Percentiles rank a stretch among this genome's conserved stretches.
Evolutionary conservation across 1,140 invertebrate species (phyloP).

Genomic region (Apis florea): DNA sequence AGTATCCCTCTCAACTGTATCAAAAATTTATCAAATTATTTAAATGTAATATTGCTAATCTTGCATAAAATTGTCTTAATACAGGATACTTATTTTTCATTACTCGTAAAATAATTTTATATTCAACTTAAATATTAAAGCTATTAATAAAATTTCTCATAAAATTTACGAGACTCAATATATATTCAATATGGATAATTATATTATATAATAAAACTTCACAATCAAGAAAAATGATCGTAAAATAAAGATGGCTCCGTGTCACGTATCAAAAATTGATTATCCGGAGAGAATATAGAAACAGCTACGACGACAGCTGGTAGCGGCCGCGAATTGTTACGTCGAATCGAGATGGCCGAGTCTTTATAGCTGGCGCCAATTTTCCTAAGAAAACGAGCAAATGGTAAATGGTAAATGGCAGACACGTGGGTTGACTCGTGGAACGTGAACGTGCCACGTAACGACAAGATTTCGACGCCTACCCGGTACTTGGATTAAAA

Average conservation of each 20-base stretch:
- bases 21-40: too few relatives aligned
- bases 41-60: too few relatives aligned
- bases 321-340: neutral
- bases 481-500: constrained; percentile 16
- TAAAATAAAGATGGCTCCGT: too few relatives aligned
- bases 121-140: too few relatives aligned
- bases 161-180: neutral
- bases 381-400: constrained; percentile 21
- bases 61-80: too few relatives aligned
- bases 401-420: constrained; percentile 39
- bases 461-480: constrained; percentile 32
- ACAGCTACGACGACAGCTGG: neutral
- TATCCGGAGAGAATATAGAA: neutral
- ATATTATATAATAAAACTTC: neutral
- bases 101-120: too few relatives aligned
- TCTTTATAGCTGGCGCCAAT: constrained; percentile 33
- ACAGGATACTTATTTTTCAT: too few relatives aligned
- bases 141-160: neutral
- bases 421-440: constrained; percentile 36
- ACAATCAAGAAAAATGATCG: neutral
- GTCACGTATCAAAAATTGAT: constrained; percentile 39
- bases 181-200: neutral
- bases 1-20: too few relatives aligned
- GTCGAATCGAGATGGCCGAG: neutral
- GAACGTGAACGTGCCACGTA: constrained; percentile 25